Percentiles rank a stretch among this genome's conserved stretches.
phyloP scores from a whole-genome alignment of 1,140 invertebrate species.

The Drosophila triauraria region DNA sequence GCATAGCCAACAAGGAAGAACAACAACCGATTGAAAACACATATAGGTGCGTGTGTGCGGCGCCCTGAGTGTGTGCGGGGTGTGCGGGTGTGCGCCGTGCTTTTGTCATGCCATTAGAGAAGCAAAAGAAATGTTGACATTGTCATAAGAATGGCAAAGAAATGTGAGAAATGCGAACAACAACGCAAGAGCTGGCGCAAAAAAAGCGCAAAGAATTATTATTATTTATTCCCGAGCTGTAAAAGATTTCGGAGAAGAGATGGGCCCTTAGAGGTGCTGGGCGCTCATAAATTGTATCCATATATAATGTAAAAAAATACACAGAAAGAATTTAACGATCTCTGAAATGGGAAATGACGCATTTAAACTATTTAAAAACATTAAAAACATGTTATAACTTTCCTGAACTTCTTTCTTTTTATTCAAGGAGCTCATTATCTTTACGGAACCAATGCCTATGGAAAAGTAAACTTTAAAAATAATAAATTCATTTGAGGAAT shows the following conservation, averaged over 20 bases:
- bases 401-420: too few species aligned
- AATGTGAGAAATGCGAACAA: constrained; percentile 60
- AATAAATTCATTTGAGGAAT: too few species aligned
- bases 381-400: too few species aligned
- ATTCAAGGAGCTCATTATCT: too few species aligned
- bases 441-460: too few species aligned
- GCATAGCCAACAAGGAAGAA: constrained; percentile 32
- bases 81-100: constrained; percentile 21
- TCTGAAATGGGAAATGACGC: too few species aligned
- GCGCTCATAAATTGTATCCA: constrained; percentile 66
- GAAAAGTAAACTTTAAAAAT: too few species aligned
- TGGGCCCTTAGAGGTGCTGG: constrained; percentile 34
- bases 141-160: constrained; percentile 61
- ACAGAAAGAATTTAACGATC: background rate
- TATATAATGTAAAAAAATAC: constrained; percentile 19
- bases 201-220: constrained; percentile 61
- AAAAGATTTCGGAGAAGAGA: constrained; percentile 66
- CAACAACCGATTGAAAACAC: constrained; percentile 72
- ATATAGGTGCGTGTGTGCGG: constrained; percentile 50
- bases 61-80: constrained; percentile 2
- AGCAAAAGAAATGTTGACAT: constrained; percentile 69
- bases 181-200: constrained; percentile 34
- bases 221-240: constrained; percentile 65
- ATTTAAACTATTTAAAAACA: too few species aligned
- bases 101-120: constrained; percentile 55